phyloP scores from a whole-genome alignment of 2,797 vertebrate species.

The Nannoperca obscura region DNA sequence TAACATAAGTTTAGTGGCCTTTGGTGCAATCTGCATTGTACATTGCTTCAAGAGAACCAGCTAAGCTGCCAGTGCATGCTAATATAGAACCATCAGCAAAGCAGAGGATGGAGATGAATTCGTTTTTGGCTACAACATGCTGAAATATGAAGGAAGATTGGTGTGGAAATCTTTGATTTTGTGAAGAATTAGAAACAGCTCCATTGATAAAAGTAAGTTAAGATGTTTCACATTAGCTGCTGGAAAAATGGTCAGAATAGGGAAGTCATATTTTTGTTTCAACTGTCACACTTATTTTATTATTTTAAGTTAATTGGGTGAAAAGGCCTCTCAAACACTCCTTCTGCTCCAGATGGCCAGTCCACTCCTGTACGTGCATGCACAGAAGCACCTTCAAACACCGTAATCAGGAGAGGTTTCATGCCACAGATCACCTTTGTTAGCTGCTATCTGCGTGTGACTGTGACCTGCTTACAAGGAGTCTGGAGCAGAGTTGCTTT shows the following conservation, averaged over 20 bases:
- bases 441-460: conserved; percentile 52
- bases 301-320: neutral
- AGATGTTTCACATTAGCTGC: neutral
- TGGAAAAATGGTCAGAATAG: neutral
- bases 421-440: conserved; percentile 59
- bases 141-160: neutral
- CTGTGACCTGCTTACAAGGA: conserved; percentile 74
- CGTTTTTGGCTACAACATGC: neutral
- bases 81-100: neutral
- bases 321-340: neutral
- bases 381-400: conserved; percentile 10
- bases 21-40: neutral
- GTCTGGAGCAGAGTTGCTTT: conserved; percentile 75
- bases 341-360: neutral
- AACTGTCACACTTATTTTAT: neutral
- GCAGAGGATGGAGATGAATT: neutral
- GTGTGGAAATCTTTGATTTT: neutral
- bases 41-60: neutral
- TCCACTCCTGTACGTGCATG: neutral
- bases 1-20: neutral
- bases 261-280: neutral
- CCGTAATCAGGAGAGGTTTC: conserved; percentile 46
- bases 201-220: neutral
- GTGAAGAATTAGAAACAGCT: neutral
- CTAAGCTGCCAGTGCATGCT: neutral